A percentile compares a stretch with the other conserved stretches of the same genome.
Evolutionary conservation across 2,797 vertebrate genomes (phyloP).

Genomic region (Podarcis lilfordi): DNA sequence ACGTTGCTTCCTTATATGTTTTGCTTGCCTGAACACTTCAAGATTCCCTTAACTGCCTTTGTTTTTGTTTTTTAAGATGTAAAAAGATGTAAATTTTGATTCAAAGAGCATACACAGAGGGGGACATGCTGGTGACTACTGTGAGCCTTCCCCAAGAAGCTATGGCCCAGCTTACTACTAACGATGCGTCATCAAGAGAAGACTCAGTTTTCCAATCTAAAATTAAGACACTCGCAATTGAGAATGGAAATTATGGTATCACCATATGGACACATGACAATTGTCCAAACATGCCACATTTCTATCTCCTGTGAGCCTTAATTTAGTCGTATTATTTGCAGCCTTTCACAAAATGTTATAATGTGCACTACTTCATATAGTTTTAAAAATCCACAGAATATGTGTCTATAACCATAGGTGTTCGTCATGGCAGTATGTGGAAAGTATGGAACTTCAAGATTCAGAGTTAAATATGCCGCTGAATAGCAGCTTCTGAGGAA

Average conservation of each 20-base stretch:
- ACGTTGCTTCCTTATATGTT: slow-evolving; percentile 28
- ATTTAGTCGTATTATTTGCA: not conserved
- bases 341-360: not conserved
- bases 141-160: not conserved
- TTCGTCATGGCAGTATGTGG: not conserved
- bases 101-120: slow-evolving; percentile 38
- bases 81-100: slow-evolving; percentile 24
- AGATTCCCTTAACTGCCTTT: slow-evolving; percentile 40
- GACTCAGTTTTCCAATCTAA: not conserved
- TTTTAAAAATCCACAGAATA: not conserved
- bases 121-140: not conserved
- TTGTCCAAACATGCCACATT: not conserved
- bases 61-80: not conserved
- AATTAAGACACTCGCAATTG: not conserved
- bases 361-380: not conserved
- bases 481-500: not conserved
- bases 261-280: not conserved
- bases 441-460: not conserved
- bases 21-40: slow-evolving; percentile 44
- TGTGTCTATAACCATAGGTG: not conserved
- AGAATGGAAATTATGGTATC: not conserved
- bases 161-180: not conserved
- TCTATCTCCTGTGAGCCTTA: not conserved
- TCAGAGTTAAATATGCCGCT: not conserved
- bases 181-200: not conserved